A percentile compares a stretch with the other conserved stretches of the same genome.
phyloP scores from a whole-genome alignment of 2,113 vertebrate species.

The Oncorhynchus nerka region DNA sequence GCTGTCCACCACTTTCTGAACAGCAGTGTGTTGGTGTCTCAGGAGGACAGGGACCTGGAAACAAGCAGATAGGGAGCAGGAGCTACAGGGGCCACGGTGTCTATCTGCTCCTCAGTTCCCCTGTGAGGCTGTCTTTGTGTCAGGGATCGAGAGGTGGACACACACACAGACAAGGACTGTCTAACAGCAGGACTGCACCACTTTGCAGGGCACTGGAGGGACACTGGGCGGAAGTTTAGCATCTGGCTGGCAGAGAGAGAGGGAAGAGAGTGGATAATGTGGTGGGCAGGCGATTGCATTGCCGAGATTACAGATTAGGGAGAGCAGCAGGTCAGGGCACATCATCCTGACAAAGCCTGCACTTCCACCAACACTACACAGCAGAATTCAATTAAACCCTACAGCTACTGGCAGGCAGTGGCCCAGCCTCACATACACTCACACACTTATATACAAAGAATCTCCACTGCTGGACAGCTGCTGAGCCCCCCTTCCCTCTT shows the following conservation, averaged over 20 bases:
- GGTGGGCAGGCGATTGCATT: conserved; percentile 25
- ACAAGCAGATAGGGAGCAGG: too few species aligned
- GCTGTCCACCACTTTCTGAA: neutral
- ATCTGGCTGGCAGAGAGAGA: too few species aligned
- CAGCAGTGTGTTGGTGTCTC: neutral
- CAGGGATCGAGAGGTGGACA: neutral
- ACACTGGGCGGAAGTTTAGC: too few species aligned
- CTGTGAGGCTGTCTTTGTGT: neutral
- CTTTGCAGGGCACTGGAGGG: too few species aligned
- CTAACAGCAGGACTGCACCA: conserved; percentile 15
- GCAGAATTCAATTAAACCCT: neutral
- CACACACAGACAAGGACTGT: neutral
- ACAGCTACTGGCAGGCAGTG: neutral
- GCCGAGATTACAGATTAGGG: conserved; percentile 56
- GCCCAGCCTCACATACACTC: conserved; percentile 7
- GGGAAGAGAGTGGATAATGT: neutral
- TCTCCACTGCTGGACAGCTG: conserved; percentile 45
- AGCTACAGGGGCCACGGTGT: neutral
- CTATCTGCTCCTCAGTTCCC: neutral
- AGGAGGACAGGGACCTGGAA: too few species aligned
- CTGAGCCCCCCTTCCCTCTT: conserved; percentile 29
- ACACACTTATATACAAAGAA: conserved; percentile 31
- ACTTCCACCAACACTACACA: neutral
- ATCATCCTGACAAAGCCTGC: conserved; percentile 29
- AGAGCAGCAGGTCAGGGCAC: conserved; percentile 43